These are phyloP conservation scores for Buceros bicornis DNA, from an alignment of 2,797 vertebrate species.

Conservation along the genomic window DNA sequence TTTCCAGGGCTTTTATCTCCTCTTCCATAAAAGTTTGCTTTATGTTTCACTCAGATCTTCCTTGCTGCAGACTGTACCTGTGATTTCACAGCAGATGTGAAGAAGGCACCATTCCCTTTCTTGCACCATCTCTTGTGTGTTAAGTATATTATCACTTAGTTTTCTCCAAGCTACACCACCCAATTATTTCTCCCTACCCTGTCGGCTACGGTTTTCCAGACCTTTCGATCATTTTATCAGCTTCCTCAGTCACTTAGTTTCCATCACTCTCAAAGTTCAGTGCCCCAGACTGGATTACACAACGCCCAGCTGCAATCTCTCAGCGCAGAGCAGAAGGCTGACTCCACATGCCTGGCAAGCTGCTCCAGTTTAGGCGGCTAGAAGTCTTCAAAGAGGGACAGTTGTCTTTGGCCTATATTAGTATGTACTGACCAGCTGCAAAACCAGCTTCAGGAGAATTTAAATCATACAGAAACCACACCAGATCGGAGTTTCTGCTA, in stretches of 20 bases:
- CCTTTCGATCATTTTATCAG: background rate
- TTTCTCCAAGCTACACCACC: background rate
- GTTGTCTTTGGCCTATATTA: background rate
- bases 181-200: background rate
- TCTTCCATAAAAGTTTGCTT: background rate
- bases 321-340: background rate
- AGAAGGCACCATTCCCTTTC: background rate
- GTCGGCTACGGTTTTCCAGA: background rate
- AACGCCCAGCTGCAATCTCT: background rate
- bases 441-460: background rate
- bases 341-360: background rate
- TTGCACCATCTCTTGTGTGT: background rate
- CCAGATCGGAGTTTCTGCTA: background rate
- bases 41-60: background rate
- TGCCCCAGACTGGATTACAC: background rate
- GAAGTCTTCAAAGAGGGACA: background rate
- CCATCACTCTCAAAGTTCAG: background rate
- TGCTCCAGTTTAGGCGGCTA: rapidly evolving
- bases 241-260: background rate
- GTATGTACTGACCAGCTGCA: background rate
- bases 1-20: background rate
- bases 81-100: background rate
- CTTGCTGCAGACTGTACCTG: background rate
- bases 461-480: background rate
- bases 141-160: background rate